Evolutionary conservation across 2,113 vertebrate genomes (phyloP), one percentile per base, ranked within the genome.

Genomic region (Cervus canadensis): DNA sequence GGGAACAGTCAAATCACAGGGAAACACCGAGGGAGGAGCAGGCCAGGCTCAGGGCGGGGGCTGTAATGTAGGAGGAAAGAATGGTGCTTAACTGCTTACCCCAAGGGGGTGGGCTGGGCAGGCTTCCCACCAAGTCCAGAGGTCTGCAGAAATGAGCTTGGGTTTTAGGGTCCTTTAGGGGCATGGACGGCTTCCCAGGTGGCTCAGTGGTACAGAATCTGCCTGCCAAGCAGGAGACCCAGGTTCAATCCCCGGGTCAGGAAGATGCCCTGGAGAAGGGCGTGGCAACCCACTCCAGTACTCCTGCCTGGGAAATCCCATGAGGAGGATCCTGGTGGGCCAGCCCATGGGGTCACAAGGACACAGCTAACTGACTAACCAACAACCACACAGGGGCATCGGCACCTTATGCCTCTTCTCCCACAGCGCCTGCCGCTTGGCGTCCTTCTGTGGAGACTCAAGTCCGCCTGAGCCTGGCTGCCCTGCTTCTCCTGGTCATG

Each of bases 1-100:
- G 2, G 33, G 17, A 36, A 2, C 0, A 0, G 17, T 11, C 4
- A 1, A 5, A 36, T 11, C n/a, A 5, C n/a, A 36, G n/a, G 17
- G 9, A n/a, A 71, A 71, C 9, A 2, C 16, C 4, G 1, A n/a
- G n/a, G 1, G 1, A 36, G n/a, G 17, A 21, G 64, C 8, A 71
- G n/a, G 64, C 64, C 7, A 0, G 64, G 64, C n/a, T 71, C n/a
- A 0, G 1, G n/a, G n/a, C 2, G 0, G 7, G n/a, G 17, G 36
- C n/a, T 36, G n/a, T 11, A 36, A 11, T 21, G 64, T 16, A 67
- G 64, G 64, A 19, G 33, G 33, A 67, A 10, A 10, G 64, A 19
- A 67, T 21, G 17, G 17, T 67, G 17, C 17, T 67, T 36, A 19
- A 5, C 15, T 67, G 64, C n/a, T 36, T 10, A 21, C n/a, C 33